These are phyloP conservation scores for Axea sp. DNA, from an alignment of 2,888 invertebrate species.

Conservation along the genomic window DNA sequence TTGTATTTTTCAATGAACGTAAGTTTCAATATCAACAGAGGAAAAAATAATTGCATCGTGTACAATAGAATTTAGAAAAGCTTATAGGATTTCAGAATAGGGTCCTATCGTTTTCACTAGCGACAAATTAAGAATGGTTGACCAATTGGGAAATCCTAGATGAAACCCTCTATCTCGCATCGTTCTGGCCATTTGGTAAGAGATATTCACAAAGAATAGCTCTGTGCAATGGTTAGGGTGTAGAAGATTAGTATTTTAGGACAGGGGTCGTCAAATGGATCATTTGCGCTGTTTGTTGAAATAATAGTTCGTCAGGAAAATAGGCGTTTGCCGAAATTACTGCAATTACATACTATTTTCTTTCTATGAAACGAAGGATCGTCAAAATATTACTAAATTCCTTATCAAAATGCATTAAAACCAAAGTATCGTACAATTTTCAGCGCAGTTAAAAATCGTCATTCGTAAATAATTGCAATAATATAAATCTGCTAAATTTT, in stretches of 20 bases:
- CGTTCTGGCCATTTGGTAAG: constrained; percentile 30
- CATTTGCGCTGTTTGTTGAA: constrained; percentile 30
- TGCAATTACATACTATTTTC: constrained; percentile 19
- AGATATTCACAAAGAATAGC: constrained; percentile 47
- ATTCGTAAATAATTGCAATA: no score
- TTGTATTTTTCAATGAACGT: no score
- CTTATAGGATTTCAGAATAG: constrained; percentile 38
- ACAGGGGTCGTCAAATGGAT: constrained; percentile 44
- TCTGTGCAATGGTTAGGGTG: constrained; percentile 15
- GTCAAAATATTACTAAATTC: no score
- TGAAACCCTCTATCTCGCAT: constrained; percentile 22
- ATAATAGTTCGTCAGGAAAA: constrained; percentile 39
- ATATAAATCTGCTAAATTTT: no score
- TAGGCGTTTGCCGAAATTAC: constrained; percentile 6
- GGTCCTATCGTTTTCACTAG: constrained; percentile 39
- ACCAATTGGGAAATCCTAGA: constrained; percentile 21
- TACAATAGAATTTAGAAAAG: constrained; percentile 27
- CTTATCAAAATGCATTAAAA: not conserved
- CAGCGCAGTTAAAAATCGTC: no score
- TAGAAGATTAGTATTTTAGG: constrained; percentile 41
- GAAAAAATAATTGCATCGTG: constrained; percentile 38
- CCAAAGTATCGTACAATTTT: not conserved
- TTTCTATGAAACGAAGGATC: not conserved
- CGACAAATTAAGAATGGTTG: constrained; percentile 46
- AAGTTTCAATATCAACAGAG: not conserved